Base-by-base conservation (phyloP, 2,888 invertebrate genomes). In the Melitaea athalia region DNA sequence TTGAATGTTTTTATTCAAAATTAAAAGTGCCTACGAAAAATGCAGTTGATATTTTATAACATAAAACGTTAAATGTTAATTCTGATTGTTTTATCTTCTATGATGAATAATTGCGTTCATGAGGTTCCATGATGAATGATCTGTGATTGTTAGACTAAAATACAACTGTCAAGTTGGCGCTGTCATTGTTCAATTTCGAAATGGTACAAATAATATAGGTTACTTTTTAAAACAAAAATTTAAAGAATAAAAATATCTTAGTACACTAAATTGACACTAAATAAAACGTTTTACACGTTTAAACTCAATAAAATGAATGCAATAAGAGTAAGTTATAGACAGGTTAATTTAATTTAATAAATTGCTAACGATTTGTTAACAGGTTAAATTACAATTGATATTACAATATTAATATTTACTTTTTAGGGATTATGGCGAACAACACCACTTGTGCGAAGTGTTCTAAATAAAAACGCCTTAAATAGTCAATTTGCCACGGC, bases 341-440 rank as follows among this genome's bases (percentile, higher is more conserved):
- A 17, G 38, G 8, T 12, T 17, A 47, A 38, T 17, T 45, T 53
- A 1, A 5, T 45, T 5, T n/a, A 8, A n/a, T 14, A 10, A 42
- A 52, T 62, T 62, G 15, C 38, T 5, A 38, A 38, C 38, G 8
- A 38, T 38, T 38, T 38, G 38, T 38, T 38, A 43, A 45, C 0
- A 49, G 17, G 11, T 15, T 50, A 33, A 45, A 12, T 42, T 8
- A 42, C n/a, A 74, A 55, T 52, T 64, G 59, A n/a, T n/a, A n/a
- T n/a, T n/a, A n/a, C n/a, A n/a, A n/a, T 31, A 10, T 53, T 61
- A 43, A 31, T 63, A 15, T 55, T 31, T 67, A 15, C 63, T 71
- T 77, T 84, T 69, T 70, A 92, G 92, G 81, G 76, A 78, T 77
- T 91, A 52, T 85, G 85, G 81, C 86, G 87, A 17, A 74, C 82